These are phyloP conservation scores for Glaucomys volans DNA, from an alignment of 2,113 vertebrate genomes.

Conservation along the genomic window DNA sequence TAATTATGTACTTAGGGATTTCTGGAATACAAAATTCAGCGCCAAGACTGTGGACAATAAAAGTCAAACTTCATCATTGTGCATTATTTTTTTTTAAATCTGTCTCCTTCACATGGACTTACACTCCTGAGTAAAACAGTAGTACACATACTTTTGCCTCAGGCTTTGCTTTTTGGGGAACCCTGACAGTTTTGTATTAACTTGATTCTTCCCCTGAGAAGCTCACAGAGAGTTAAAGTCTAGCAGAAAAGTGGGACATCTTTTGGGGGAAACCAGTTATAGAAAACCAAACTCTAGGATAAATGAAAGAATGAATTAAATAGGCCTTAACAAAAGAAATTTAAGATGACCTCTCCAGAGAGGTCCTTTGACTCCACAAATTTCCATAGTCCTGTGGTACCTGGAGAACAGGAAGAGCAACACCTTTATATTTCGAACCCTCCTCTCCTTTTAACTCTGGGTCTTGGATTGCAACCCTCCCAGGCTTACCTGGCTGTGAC, in stretches of 20 bases:
- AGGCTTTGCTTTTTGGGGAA: conserved; percentile 21
- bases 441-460: not conserved
- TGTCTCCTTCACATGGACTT: not conserved
- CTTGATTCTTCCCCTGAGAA: not conserved
- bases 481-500: not conserved
- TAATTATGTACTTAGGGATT: conserved; percentile 35
- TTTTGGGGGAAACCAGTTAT: not conserved
- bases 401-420: not conserved
- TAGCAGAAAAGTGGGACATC: not conserved
- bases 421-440: not conserved
- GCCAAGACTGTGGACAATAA: conserved; percentile 12
- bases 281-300: not conserved
- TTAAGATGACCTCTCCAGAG: not conserved
- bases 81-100: not conserved
- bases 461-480: not conserved
- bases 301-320: conserved; percentile 19
- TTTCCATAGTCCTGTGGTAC: not conserved
- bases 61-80: conserved; percentile 43
- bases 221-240: not conserved
- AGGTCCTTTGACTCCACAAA: not conserved
- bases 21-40: conserved; percentile 60
- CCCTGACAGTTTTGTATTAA: conserved; percentile 26
- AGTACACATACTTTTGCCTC: not conserved
- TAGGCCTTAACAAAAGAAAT: conserved; percentile 2
- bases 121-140: not conserved